Evolutionary conservation across 2,113 vertebrate species (phyloP), one percentile per base, ranked within the genome.

Genomic region (Apodemus sylvaticus): DNA sequence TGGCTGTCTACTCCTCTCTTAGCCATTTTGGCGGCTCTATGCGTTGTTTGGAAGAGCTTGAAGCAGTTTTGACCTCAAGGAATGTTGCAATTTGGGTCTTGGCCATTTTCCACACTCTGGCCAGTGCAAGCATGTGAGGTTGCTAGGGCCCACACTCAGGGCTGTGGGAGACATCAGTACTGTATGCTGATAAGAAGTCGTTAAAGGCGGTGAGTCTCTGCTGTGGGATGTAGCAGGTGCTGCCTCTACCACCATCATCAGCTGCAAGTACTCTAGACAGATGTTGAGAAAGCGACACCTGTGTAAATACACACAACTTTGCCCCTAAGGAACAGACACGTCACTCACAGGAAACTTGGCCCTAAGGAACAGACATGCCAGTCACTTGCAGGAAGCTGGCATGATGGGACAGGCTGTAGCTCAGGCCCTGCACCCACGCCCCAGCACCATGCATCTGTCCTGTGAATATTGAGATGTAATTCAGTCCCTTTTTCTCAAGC

Each of bases 161-260:
- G 39, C n/a, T n/a, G 39, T 5, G 26, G 20, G 24, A 58, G 1
- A 8, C 55, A 6, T 42, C 17, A 55, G 17, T 34, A 14, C 7
- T 7, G 51, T 51, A 5, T 20, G 29, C 19, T 39, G 22, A 34
- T 20, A 20, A 3, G 71, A 62, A 29, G 26, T 34, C 11, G 17
- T 39, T 71, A 20, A 14, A 20, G 14, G 6, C 34, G 0, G 4
- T 62, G 58, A 83, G 0, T 24, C n/a, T 8, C 2, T 31, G 8
- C 19, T 0, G 0, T 3, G 55, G 48, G 29, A 16, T 2, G 29
- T 4, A 60, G 22, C 70, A 39, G 60, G 45, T 39, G 34, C 55
- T 19, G 31, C 36, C 45, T 16, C 48, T n/a, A 45, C 70, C 26
- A 26, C n/a, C 53, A 0, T 6, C 14, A 0, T 16, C 20, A n/a